Evolutionary conservation across 2,797 vertebrate species (phyloP).

Genomic region (Crenichthys baileyi): DNA sequence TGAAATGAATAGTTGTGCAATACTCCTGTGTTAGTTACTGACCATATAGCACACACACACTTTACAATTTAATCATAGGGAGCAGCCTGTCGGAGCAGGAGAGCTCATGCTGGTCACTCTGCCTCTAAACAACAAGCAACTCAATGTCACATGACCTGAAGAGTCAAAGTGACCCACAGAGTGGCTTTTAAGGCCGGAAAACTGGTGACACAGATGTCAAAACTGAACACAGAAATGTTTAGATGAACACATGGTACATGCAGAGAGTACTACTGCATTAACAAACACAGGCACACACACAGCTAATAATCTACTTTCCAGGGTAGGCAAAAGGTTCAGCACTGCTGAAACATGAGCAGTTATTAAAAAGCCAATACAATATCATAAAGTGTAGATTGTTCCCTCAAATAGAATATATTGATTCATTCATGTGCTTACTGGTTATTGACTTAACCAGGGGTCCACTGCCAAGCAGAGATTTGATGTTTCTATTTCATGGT

Average conservation of each 20-base stretch:
- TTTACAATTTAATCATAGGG: constrained; percentile 75
- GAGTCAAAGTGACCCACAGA: constrained; percentile 20
- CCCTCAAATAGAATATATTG: constrained; percentile 77
- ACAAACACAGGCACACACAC: constrained; percentile 15
- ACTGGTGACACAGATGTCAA: constrained; percentile 8
- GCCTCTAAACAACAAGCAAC: constrained; percentile 57
- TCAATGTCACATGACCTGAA: constrained; percentile 35
- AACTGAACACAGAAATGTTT: not conserved
- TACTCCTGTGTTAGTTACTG: constrained; percentile 47
- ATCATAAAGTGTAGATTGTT: constrained; percentile 83
- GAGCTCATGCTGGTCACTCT: constrained; percentile 48
- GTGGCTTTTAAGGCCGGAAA: constrained; percentile 25
- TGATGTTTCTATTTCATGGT: constrained; percentile 65
- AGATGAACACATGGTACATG: constrained; percentile 17
- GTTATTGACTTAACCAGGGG: constrained; percentile 75
- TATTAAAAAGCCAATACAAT: constrained; percentile 84
- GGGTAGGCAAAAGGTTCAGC: constrained; percentile 75
- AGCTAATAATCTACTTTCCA: constrained; percentile 62
- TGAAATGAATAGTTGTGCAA: constrained; percentile 40
- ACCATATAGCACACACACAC: constrained; percentile 50
- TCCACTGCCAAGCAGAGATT: constrained; percentile 76
- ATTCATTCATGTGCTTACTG: constrained; percentile 77
- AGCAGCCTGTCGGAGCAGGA: constrained; percentile 63
- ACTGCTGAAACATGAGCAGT: constrained; percentile 78
- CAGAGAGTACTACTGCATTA: constrained; percentile 6